phyloP scores from a whole-genome alignment of 1,140 invertebrate genomes.

The Monochamus saltuarius region DNA sequence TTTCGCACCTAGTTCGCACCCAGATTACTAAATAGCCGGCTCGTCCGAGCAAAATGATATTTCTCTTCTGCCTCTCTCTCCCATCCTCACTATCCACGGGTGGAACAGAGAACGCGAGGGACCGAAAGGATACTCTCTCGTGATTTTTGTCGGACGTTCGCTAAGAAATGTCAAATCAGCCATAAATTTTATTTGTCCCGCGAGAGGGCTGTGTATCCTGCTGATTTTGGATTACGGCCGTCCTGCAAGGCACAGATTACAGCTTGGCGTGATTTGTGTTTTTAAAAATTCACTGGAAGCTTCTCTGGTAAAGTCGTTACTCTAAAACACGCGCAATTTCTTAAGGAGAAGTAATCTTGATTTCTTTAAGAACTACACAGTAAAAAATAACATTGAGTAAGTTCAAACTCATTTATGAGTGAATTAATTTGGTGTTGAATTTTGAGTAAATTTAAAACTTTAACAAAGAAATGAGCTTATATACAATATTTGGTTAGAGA shows the following conservation, averaged over 20 bases:
- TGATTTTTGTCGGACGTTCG: constrained; percentile 33
- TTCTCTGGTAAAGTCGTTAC: background rate
- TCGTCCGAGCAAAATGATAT: constrained; percentile 7
- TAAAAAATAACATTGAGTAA: too few species aligned
- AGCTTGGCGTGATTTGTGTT: constrained; percentile 18
- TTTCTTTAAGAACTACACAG: background rate
- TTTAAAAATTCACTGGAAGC: constrained; percentile 15
- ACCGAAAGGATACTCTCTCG: constrained; percentile 35
- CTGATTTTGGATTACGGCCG: constrained; percentile 14
- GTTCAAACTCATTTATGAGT: too few species aligned
- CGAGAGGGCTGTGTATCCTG: constrained; percentile 35
- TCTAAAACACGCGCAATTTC: background rate
- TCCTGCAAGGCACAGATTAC: constrained; percentile 19
- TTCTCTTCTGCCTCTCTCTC: background rate
- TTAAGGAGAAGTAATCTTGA: background rate
- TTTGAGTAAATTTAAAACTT: too few species aligned
- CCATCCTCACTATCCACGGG: background rate
- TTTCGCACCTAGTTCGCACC: constrained; percentile 35
- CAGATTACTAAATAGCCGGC: constrained; percentile 27
- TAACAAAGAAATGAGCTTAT: too few species aligned
- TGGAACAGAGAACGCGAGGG: background rate
- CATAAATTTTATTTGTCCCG: constrained; percentile 59
- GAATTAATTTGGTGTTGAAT: too few species aligned
- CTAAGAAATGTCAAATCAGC: constrained; percentile 53
- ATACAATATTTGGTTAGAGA: background rate